These are phyloP conservation scores for Xiphophorus maculatus DNA, from an alignment of 2,113 vertebrate genomes.

Conservation along the genomic window DNA sequence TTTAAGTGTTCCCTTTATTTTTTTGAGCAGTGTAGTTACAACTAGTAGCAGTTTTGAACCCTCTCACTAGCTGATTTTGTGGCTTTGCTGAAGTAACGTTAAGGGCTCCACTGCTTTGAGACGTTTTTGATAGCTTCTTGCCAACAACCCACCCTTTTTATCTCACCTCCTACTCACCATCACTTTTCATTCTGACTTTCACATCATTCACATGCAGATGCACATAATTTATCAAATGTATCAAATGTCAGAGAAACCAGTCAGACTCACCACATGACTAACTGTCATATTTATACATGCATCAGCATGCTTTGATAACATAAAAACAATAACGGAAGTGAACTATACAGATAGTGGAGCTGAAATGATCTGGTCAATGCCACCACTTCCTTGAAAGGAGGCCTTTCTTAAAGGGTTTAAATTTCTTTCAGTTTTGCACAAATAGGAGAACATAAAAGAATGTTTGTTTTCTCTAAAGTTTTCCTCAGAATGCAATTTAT, in stretches of 20 bases:
- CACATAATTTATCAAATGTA: background rate
- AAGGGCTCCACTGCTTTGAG: background rate
- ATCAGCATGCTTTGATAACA: background rate
- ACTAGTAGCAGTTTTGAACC: background rate
- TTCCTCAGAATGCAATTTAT: background rate
- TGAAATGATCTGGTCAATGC: conserved; percentile 1
- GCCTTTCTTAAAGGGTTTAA: background rate
- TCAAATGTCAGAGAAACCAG: conserved; percentile 13
- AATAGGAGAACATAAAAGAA: background rate
- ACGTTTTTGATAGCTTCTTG: conserved; percentile 38
- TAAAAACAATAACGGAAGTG: conserved; percentile 5
- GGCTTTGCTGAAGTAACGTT: conserved; percentile 25
- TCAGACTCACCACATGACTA: background rate
- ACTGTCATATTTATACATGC: background rate
- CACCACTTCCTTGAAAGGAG: conserved; percentile 26
- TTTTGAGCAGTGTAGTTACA: background rate
- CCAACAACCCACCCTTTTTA: conserved; percentile 40
- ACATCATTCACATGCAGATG: background rate
- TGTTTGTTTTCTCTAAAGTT: background rate
- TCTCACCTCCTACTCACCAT: conserved; percentile 26
- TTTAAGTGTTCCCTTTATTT: too few relatives aligned
- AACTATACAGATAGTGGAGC: background rate
- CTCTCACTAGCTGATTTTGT: conserved; percentile 20
- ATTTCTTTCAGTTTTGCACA: background rate
- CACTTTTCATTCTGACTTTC: background rate